These are phyloP conservation scores for Erynnis tages DNA, from an alignment of 2,888 invertebrate species.

Conservation along the genomic window DNA sequence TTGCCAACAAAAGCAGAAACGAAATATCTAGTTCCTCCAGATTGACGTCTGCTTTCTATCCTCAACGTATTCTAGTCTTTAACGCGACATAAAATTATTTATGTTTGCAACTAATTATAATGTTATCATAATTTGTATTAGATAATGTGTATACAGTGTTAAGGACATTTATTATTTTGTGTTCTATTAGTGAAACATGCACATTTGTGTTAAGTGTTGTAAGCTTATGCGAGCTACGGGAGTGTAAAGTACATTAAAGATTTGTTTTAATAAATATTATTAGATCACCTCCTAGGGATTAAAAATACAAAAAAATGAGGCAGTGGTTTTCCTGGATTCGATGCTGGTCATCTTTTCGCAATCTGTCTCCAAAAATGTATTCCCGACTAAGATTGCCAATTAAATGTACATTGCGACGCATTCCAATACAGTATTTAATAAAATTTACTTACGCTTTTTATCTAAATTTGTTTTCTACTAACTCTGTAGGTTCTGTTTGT, in stretches of 20 bases:
- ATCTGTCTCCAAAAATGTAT: slow-evolving; percentile 46
- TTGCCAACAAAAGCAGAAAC: slow-evolving; percentile 62
- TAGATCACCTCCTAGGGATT: slow-evolving; percentile 66
- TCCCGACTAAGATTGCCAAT: slow-evolving; percentile 54
- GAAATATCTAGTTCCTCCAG: slow-evolving; percentile 61
- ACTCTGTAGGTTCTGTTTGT: slow-evolving; percentile 39
- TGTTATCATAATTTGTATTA: slow-evolving; percentile 64
- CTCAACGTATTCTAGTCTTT: slow-evolving; percentile 81
- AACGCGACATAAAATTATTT: slow-evolving; percentile 68
- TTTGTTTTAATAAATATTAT: slow-evolving; percentile 45
- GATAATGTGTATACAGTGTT: slow-evolving; percentile 54
- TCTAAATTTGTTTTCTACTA: slow-evolving; percentile 39
- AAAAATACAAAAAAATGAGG: slow-evolving; percentile 45
- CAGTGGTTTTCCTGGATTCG: slow-evolving; percentile 48
- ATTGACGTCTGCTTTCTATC: slow-evolving; percentile 77
- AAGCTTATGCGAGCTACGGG: slow-evolving; percentile 59
- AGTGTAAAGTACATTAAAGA: slow-evolving; percentile 69
- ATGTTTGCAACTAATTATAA: slow-evolving; percentile 76
- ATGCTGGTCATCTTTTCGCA: slow-evolving; percentile 62
- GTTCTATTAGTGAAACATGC: slow-evolving; percentile 46
- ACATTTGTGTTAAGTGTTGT: slow-evolving; percentile 68
- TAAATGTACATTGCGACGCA: slow-evolving; percentile 59
- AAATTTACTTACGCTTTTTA: slow-evolving; percentile 59
- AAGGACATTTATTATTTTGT: slow-evolving; percentile 65
- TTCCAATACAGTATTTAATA: slow-evolving; percentile 71